Evolutionary conservation across 2,113 vertebrate genomes (phyloP).

Genomic region (Cettia cetti): DNA sequence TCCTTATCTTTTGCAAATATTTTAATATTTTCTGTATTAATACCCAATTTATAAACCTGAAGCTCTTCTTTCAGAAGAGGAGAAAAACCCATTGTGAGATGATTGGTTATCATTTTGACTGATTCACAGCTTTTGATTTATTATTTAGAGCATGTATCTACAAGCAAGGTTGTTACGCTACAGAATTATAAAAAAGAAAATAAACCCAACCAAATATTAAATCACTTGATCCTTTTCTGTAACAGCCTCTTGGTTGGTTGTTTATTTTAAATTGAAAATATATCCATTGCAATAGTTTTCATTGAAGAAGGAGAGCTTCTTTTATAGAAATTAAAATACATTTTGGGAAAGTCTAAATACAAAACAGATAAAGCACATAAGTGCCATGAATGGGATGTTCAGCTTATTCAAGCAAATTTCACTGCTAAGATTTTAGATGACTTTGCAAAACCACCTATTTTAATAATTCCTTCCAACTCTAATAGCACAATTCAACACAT

Average conservation of each 20-base stretch:
- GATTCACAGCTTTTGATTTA: background rate
- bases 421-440: background rate
- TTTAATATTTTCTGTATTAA: background rate
- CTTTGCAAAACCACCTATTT: background rate
- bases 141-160: background rate
- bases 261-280: background rate
- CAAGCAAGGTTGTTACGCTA: background rate
- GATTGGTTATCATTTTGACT: background rate
- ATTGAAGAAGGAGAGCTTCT: background rate
- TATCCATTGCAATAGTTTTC: background rate
- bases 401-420: background rate
- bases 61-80: background rate
- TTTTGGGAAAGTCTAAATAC: background rate
- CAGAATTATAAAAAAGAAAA: background rate
- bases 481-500: background rate
- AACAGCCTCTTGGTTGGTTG: background rate
- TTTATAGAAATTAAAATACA: background rate
- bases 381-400: background rate
- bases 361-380: background rate
- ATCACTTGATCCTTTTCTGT: background rate
- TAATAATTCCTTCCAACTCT: background rate
- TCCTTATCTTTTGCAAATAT: background rate
- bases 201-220: background rate
- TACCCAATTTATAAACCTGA: background rate
- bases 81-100: background rate